Evolutionary conservation across 2,888 invertebrate species (phyloP).

Genomic region (Meta bourneti): DNA sequence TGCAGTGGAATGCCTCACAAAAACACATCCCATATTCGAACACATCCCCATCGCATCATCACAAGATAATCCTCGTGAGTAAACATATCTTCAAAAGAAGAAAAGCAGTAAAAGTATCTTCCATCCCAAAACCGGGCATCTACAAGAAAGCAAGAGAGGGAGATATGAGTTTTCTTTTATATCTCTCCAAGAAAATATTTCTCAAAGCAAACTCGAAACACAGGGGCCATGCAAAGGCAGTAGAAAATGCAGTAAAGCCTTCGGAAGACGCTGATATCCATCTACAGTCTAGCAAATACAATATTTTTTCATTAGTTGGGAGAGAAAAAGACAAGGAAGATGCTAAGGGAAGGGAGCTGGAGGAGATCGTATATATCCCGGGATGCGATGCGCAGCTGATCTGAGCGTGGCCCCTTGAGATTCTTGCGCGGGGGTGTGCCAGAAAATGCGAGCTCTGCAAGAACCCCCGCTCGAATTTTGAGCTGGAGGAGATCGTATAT

Average conservation of each 20-base stretch:
- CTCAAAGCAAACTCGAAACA: too few species aligned
- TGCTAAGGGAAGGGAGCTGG: slow-evolving; percentile 19
- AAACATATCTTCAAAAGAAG: slow-evolving; percentile 6
- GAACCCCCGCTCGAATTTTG: slow-evolving; percentile 19
- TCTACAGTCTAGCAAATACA: slow-evolving; percentile 67
- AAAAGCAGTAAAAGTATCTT: background rate
- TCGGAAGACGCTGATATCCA: slow-evolving; percentile 49
- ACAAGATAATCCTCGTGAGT: slow-evolving; percentile 16
- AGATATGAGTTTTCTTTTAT: slow-evolving; percentile 14
- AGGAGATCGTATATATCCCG: slow-evolving; percentile 61
- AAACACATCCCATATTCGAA: background rate
- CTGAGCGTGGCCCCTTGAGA: slow-evolving; percentile 39
- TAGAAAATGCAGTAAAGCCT: background rate
- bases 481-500: slow-evolving; percentile 50
- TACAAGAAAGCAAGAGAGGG: background rate
- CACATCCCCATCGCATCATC: background rate
- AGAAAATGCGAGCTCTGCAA: slow-evolving; percentile 12
- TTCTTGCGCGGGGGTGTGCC: slow-evolving; percentile 5
- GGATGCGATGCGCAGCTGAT: slow-evolving; percentile 49
- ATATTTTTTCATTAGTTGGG: slow-evolving; percentile 74
- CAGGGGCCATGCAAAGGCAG: background rate
- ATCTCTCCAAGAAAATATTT: slow-evolving; percentile 5
- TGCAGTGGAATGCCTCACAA: background rate
- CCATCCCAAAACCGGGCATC: background rate
- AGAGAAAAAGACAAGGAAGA: slow-evolving; percentile 42